phyloP scores from a whole-genome alignment of 2,113 vertebrate genomes.

The Callorhinus ursinus region DNA sequence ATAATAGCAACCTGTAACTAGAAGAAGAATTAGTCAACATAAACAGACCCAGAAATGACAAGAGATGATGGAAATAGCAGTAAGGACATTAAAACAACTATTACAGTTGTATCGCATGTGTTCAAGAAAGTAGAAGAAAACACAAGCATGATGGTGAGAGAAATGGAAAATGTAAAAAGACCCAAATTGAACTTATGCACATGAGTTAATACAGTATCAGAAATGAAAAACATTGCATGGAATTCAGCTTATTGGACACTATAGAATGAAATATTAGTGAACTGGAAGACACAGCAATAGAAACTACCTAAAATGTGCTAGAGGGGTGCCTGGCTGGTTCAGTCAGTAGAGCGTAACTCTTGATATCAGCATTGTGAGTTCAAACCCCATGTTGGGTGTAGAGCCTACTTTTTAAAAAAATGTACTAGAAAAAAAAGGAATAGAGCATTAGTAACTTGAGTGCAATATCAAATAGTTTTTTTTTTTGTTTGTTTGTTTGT shows the following conservation, averaged over 20 bases:
- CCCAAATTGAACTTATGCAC: not conserved
- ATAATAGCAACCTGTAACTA: not conserved
- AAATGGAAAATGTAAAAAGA: not conserved
- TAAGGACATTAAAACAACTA: not conserved
- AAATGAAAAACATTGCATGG: not conserved
- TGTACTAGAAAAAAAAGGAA: not conserved
- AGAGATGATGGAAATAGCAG: not conserved
- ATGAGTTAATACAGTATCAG: not conserved
- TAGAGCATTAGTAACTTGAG: not conserved
- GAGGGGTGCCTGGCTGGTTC: not conserved
- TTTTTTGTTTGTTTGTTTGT: not conserved
- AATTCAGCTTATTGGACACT: not conserved
- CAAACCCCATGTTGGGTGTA: not conserved
- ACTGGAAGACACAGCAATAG: not conserved
- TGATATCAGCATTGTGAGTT: not conserved
- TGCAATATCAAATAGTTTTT: not conserved
- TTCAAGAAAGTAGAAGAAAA: conserved; percentile 1
- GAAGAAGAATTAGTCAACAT: not conserved
- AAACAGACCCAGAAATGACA: conserved; percentile 13
- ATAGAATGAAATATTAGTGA: not conserved
- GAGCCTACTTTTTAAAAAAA: not conserved
- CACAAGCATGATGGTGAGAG: not conserved
- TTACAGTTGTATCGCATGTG: not conserved
- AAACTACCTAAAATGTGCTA: not conserved
- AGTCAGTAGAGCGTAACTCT: not conserved